Percentiles rank a stretch among this genome's conserved stretches.
Conservation (phyloP, 2,113 vertebrate species). For the Upupa epops region DNA sequence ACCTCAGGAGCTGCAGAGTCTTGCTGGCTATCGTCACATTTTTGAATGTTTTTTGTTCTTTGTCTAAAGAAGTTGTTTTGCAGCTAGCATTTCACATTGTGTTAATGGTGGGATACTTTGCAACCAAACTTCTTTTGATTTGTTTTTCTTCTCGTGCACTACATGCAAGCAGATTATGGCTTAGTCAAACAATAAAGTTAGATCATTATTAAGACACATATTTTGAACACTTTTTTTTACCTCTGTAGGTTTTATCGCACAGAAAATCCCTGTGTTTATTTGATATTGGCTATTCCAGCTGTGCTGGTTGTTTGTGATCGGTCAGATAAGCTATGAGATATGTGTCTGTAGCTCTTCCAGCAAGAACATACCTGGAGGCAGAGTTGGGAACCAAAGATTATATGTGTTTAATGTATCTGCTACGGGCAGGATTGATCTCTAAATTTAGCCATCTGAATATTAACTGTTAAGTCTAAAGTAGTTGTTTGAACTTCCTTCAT, state of each 20-base stretch:
- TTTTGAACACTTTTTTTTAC: neutral
- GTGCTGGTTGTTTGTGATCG: neutral
- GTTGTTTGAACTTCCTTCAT: neutral
- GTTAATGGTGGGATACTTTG: neutral
- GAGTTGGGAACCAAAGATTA: neutral
- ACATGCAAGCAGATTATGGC: neutral
- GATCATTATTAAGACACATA: neutral
- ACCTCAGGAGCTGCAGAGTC: neutral
- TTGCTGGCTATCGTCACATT: neutral
- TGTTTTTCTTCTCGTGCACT: neutral
- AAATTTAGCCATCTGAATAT: neutral
- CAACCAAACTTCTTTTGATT: neutral
- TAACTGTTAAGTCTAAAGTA: neutral
- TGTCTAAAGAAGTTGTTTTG: neutral
- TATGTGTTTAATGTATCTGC: neutral
- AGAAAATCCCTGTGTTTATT: neutral
- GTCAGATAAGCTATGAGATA: neutral
- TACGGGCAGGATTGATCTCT: neutral
- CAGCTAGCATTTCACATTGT: neutral
- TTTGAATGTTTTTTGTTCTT: slow-evolving; percentile 1
- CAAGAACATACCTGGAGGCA: neutral
- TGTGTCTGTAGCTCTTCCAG: neutral
- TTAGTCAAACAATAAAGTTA: neutral
- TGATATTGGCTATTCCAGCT: neutral
- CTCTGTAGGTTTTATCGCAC: neutral